A percentile compares a stretch with the other conserved stretches of the same genome.
These are phyloP conservation scores for Pseudanteris insignis DNA, from an alignment of 2,888 invertebrate species.

Conservation along the genomic window DNA sequence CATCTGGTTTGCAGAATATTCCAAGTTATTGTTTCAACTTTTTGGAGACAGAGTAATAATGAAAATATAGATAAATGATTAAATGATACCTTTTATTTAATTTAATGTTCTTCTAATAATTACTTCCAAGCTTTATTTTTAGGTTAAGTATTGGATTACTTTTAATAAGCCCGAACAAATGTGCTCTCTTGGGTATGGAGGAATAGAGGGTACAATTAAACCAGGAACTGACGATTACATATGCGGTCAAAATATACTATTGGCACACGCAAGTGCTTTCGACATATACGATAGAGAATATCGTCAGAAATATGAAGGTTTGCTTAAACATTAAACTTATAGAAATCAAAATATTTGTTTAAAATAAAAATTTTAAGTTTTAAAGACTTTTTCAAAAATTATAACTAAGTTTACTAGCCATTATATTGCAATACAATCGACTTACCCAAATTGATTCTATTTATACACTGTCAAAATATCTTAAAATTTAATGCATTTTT, in stretches of 20 bases:
- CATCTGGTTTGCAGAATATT: constrained; percentile 73
- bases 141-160: constrained; percentile 74
- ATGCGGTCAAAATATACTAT: constrained; percentile 72
- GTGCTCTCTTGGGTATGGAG: constrained; percentile 70
- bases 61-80: too few species aligned
- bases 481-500: too few species aligned
- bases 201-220: constrained; percentile 46
- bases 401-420: too few species aligned
- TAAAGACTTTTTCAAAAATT: too few species aligned
- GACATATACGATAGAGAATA: constrained; percentile 72
- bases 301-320: constrained; percentile 69
- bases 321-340: neutral
- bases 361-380: too few species aligned
- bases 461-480: too few species aligned
- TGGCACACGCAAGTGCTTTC: constrained; percentile 75
- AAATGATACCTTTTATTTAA: too few species aligned
- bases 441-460: too few species aligned
- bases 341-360: too few species aligned
- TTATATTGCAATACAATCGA: too few species aligned
- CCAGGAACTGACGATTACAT: constrained; percentile 72
- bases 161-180: constrained; percentile 78
- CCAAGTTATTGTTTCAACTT: constrained; percentile 61
- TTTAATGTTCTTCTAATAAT: too few species aligned
- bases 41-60: constrained; percentile 65
- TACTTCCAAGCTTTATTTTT: constrained; percentile 3